Conservation (phyloP, 2,888 invertebrate genomes). For the Eremobia ochroleuca region DNA sequence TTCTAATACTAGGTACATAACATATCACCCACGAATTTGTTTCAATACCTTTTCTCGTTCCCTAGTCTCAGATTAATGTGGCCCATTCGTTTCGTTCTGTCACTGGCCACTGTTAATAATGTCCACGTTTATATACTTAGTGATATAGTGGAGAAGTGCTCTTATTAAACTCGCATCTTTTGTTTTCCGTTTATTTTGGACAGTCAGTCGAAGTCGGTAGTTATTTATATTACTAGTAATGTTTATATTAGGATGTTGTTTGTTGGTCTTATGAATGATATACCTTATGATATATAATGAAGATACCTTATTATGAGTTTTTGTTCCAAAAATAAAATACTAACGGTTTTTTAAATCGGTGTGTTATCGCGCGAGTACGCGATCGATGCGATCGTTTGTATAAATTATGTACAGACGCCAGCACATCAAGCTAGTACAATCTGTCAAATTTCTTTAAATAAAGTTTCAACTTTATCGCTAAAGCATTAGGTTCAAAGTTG, state of each 20-base stretch:
- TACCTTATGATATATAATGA: too few relatives aligned
- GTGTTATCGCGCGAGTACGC: too few relatives aligned
- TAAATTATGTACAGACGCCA: too few relatives aligned
- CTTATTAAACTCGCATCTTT: constrained; percentile 23
- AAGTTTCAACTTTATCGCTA: too few relatives aligned
- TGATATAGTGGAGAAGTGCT: constrained; percentile 23
- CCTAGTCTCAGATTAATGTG: constrained; percentile 59
- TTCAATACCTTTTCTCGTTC: constrained; percentile 58
- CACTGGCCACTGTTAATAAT: constrained; percentile 64
- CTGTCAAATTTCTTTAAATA: too few relatives aligned
- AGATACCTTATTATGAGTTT: too few relatives aligned
- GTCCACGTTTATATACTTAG: constrained; percentile 39
- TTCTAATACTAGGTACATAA: constrained; percentile 33
- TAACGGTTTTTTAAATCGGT: background rate
- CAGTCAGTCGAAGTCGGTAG: background rate
- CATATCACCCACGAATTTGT: constrained; percentile 55
- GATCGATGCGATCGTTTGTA: too few relatives aligned
- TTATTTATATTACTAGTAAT: background rate
- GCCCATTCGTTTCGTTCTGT: constrained; percentile 60
- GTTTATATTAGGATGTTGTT: background rate
- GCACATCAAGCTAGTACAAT: too few relatives aligned
- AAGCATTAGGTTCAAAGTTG: too few relatives aligned
- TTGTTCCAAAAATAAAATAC: background rate
- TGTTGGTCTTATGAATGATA: background rate
- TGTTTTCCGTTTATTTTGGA: constrained; percentile 30